Percentiles rank a stretch among this genome's conserved stretches.
Evolutionary conservation across 2,888 invertebrate genomes (phyloP).

Genomic region (Limenitis arthemis): DNA sequence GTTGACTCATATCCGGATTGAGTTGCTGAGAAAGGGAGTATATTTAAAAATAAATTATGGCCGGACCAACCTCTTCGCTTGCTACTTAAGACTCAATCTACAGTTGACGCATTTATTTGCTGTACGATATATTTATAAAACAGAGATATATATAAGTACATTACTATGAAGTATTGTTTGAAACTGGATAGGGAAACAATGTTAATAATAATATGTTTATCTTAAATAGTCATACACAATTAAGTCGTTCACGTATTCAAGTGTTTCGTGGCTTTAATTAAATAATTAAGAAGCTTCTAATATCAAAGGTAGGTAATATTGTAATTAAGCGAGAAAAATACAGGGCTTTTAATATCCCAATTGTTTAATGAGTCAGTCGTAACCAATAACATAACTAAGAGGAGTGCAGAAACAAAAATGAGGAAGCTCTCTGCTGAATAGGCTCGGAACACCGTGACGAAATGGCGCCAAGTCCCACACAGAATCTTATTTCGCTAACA

Average conservation of each 20-base stretch:
- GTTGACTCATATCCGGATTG: constrained; percentile 60
- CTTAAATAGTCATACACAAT: no score
- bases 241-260: no score
- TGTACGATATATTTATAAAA: no score
- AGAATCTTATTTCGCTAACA: constrained; percentile 49
- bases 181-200: no score
- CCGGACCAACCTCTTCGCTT: background rate
- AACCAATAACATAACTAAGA: background rate
- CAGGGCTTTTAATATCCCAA: no score
- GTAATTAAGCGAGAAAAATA: constrained; percentile 17
- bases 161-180: no score
- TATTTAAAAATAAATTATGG: constrained; percentile 10
- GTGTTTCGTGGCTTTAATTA: constrained; percentile 29
- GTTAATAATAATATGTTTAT: no score
- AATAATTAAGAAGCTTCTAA: constrained; percentile 24
- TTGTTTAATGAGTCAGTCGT: background rate
- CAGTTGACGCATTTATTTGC: no score
- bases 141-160: no score
- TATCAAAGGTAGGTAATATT: constrained; percentile 30
- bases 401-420: background rate
- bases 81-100: no score
- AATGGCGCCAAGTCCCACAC: constrained; percentile 35
- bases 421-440: constrained; percentile 13
- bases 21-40: constrained; percentile 26
- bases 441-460: constrained; percentile 27